phyloP scores from a whole-genome alignment of 2,113 vertebrate genomes.

The Glaucomys volans region DNA sequence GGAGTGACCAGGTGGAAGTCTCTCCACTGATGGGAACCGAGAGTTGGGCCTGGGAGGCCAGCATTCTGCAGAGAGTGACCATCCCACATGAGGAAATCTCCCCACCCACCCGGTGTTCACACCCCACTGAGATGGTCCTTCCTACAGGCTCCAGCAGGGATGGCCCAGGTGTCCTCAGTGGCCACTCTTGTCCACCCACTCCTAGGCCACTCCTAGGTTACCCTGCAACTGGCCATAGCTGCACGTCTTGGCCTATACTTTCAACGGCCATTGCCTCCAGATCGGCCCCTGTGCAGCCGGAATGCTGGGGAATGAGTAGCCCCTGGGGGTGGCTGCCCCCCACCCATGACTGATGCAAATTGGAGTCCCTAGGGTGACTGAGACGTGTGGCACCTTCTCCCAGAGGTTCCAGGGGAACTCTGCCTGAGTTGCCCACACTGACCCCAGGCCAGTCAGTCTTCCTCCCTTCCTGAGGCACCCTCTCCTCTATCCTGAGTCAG shows the following conservation, averaged over 20 bases:
- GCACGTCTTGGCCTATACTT: background rate
- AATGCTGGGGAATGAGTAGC: background rate
- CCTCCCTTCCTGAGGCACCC: background rate
- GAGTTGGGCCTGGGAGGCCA: background rate
- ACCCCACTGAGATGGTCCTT: fast-evolving
- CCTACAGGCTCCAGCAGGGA: background rate
- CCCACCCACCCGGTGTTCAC: background rate
- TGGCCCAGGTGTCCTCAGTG: fast-evolving
- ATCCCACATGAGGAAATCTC: background rate
- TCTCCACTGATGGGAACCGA: background rate
- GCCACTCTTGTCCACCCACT: fast-evolving
- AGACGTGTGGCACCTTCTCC: background rate
- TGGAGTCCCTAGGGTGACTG: fast-evolving
- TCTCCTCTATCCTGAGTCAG: background rate
- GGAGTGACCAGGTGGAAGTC: background rate
- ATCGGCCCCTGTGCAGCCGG: too few species aligned
- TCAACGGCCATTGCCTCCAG: background rate
- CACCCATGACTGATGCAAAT: background rate
- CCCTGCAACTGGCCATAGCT: background rate
- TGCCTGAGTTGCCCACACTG: background rate
- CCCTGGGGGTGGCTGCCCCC: background rate
- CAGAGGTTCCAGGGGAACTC: background rate
- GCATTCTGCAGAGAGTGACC: fast-evolving
- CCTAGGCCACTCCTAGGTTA: too few species aligned
- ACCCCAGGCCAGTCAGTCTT: fast-evolving